Percentiles rank a stretch among this genome's conserved stretches.
Evolutionary conservation across 2,113 vertebrate species (phyloP).

Genomic region (Myanophis thanlyinensis): DNA sequence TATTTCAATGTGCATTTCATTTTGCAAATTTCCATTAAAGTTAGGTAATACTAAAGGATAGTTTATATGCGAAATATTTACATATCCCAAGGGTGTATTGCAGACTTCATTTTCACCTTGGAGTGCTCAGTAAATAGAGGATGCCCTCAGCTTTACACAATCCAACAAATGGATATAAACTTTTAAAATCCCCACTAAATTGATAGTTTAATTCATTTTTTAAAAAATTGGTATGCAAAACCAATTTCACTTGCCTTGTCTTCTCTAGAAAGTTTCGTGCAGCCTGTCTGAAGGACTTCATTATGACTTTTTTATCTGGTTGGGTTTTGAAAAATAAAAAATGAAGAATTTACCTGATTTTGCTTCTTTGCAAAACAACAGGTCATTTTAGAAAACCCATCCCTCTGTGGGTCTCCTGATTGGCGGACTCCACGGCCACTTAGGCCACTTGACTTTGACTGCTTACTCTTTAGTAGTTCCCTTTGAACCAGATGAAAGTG

Average conservation of each 20-base stretch:
- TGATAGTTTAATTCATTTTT: not conserved
- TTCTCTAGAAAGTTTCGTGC: not conserved
- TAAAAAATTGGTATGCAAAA: not conserved
- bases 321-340: not conserved
- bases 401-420: not conserved
- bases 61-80: not conserved
- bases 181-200: not conserved
- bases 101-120: not conserved
- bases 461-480: not conserved
- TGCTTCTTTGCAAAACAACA: not conserved
- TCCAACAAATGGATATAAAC: not conserved
- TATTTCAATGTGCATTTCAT: not conserved
- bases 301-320: not conserved
- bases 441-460: not conserved
- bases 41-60: not conserved
- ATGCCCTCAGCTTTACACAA: not conserved
- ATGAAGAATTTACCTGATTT: not conserved
- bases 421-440: not conserved
- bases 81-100: not conserved
- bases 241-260: not conserved
- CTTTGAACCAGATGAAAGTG: not conserved
- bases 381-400: not conserved
- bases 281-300: not conserved
- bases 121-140: not conserved
- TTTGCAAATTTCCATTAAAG: not conserved